Evolutionary conservation across 53 echinoderm and acorn worm genomes (phyloP), one percentile per base, ranked within the genome.

Genomic region (Hippasteria phrygiana): DNA sequence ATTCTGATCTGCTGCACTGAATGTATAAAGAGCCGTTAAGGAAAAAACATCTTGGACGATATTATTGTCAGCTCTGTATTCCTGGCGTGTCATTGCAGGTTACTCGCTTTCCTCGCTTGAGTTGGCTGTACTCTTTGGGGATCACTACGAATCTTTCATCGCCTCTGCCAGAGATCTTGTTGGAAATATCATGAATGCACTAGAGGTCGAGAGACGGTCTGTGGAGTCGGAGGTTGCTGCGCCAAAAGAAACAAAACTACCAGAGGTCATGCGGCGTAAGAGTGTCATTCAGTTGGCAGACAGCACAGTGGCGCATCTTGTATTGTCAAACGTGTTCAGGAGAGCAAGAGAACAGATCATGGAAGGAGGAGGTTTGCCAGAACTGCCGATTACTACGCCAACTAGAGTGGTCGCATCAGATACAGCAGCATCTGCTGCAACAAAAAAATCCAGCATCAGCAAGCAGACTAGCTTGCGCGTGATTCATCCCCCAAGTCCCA

Each of bases 121-220:
- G 67, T 5, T 83, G 47, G 46, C 83, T 18, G 46, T 39, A 12
- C 67, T 66, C n/a, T 83, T 83, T 33, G 83, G 83, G 48, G 67
- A 83, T 33, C 83, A 66, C 14, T 66, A 83, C 67, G 47, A 45
- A 28, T 66, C 83, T 13, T 83, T 45, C 12, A 65, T 83, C 20
- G 20, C 83, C 48, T n/a, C 83, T 67, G 65, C 83, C 11, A 64
- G 83, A 47, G 83, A 83, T 18, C 83, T 83, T 10, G 48, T 83
- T 1, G 67, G 32, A 46, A 83, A 83, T 67, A 26, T 83, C n/a
- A 24, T 83, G 17, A 11, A 66, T 38, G 83, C 83, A 9, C 83
- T 83, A 1, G 83, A 66, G 35, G 22, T n/a, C 5, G 46, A 83
- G 29, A 45, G 28, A 45, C 67, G 6, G 11, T 83, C 83, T 28